Conservation (phyloP, 2,797 vertebrate genomes). For the Prionace glauca region DNA sequence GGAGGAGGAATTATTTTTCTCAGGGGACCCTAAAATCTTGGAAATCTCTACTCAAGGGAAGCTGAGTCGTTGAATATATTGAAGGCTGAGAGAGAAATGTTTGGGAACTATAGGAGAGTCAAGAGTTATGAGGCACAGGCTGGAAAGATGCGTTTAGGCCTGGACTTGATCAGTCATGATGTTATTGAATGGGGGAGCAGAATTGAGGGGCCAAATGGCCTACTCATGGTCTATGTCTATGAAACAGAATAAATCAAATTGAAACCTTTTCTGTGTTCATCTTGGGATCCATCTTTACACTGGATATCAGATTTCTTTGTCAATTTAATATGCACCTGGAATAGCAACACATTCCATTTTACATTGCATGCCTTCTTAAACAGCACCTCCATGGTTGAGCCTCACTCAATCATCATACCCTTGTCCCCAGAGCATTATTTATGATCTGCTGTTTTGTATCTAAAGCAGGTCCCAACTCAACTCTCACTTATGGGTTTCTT, state of each 20-base stretch:
- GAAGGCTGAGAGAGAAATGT: background rate
- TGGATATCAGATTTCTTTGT: background rate
- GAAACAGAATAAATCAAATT: background rate
- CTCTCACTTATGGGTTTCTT: background rate
- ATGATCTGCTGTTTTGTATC: background rate
- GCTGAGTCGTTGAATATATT: background rate
- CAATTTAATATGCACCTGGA: background rate
- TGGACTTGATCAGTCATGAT: background rate
- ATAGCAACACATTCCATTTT: background rate
- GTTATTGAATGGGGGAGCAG: background rate
- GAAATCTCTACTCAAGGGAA: background rate
- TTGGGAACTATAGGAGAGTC: background rate
- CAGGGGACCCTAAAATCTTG: background rate
- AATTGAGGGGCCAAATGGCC: background rate
- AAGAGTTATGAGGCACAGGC: background rate
- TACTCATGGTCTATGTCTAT: background rate
- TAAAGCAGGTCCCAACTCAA: background rate
- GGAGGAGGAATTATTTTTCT: background rate
- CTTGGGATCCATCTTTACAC: background rate
- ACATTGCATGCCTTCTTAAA: background rate
- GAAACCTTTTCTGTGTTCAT: background rate
- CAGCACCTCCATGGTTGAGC: background rate
- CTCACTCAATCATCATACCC: background rate
- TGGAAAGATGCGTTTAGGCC: background rate
- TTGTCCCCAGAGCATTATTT: background rate